phyloP scores from a whole-genome alignment of 2,113 vertebrate species.

The Xenopus borealis region DNA sequence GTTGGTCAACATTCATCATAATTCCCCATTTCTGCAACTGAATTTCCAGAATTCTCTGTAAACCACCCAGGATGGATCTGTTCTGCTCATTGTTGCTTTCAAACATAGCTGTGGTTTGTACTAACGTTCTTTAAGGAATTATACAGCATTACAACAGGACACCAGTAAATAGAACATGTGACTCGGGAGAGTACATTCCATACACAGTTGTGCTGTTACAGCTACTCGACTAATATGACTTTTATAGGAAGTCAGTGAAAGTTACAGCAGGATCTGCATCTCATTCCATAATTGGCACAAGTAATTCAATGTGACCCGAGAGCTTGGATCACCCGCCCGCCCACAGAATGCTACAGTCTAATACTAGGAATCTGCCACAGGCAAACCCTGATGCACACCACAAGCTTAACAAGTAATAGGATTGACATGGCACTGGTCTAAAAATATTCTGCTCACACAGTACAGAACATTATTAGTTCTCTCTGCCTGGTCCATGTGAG shows the following conservation, averaged over 20 bases:
- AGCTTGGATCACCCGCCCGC: not conserved
- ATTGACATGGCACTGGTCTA: not conserved
- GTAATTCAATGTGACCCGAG: slow-evolving; percentile 13
- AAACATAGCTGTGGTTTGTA: no score
- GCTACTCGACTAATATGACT: not conserved
- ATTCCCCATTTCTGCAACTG: no score
- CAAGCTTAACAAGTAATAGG: not conserved
- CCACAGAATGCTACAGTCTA: slow-evolving; percentile 9
- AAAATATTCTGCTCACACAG: slow-evolving; percentile 8
- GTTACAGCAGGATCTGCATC: not conserved
- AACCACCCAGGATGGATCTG: no score
- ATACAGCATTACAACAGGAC: no score
- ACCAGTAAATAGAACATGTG: no score
- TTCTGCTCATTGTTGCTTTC: no score
- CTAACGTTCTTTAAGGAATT: no score
- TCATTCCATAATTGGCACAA: slow-evolving; percentile 2
- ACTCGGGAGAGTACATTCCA: no score
- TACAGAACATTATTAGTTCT: slow-evolving; percentile 4
- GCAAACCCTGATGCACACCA: slow-evolving; percentile 11
- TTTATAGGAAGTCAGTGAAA: not conserved
- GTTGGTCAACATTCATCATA: no score
- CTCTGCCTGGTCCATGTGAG: no score
- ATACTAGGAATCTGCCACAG: not conserved
- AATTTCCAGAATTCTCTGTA: no score
- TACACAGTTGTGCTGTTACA: no score